Evolutionary conservation across 1,140 invertebrate genomes (phyloP).

Genomic region (Euglossa dilemma): DNA sequence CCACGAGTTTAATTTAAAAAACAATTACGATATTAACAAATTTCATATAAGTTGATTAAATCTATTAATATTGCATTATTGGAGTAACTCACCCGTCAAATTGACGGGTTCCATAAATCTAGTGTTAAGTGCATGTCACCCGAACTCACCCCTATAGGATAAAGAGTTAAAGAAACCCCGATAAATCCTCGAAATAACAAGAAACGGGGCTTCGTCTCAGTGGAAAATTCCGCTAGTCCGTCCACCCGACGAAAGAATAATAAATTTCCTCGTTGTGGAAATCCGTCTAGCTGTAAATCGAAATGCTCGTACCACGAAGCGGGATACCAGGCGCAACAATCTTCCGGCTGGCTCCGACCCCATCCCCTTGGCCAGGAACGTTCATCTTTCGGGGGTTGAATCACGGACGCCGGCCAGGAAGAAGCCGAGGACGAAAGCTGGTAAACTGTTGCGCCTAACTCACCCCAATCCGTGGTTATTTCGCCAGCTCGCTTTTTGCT

Average conservation of each 20-base stretch:
- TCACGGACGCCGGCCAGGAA: constrained; percentile 9
- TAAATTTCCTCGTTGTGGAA: not conserved
- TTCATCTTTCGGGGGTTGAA: constrained; percentile 23
- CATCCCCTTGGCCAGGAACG: not conserved
- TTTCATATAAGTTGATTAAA: no score
- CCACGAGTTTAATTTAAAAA: no score
- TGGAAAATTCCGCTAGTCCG: not conserved
- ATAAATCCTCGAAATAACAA: not conserved
- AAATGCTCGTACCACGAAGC: not conserved
- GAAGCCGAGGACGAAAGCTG: constrained; percentile 44
- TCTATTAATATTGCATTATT: no score
- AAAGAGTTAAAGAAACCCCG: no score
- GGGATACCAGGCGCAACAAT: constrained; percentile 2
- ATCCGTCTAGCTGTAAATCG: not conserved
- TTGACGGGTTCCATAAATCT: no score
- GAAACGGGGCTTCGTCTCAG: not conserved
- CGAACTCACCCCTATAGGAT: no score
- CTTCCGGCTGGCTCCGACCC: not conserved
- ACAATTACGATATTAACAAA: no score
- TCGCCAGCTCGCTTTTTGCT: constrained; percentile 22
- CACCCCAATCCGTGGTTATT: constrained; percentile 16
- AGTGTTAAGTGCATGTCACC: no score
- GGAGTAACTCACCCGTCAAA: no score
- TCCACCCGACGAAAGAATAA: not conserved
- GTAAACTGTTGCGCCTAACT: constrained; percentile 58